Conservation (phyloP, 2,797 vertebrate species). For the Sciaenops ocellatus region DNA sequence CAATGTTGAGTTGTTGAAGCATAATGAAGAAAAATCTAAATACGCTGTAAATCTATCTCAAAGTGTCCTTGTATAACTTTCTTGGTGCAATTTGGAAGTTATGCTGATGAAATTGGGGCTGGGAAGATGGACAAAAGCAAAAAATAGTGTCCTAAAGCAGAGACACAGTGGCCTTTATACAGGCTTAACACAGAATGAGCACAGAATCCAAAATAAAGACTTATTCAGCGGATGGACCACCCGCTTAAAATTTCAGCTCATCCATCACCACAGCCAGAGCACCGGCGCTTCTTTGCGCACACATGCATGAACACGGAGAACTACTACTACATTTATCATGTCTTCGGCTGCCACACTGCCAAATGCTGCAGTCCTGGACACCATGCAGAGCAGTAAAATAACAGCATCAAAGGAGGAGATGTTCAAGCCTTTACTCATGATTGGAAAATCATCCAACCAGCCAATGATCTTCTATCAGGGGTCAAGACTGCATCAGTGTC, state of each 20-base stretch:
- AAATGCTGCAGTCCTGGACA: slow-evolving; percentile 35
- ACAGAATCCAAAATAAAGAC: slow-evolving; percentile 67
- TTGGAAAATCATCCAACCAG: slow-evolving; percentile 49
- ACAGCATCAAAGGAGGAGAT: slow-evolving; percentile 55
- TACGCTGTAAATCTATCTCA: background rate
- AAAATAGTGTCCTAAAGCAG: slow-evolving; percentile 6
- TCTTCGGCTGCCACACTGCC: slow-evolving; percentile 38
- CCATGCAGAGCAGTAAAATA: slow-evolving; percentile 47
- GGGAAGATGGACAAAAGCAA: background rate
- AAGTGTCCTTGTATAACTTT: background rate
- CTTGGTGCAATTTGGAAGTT: background rate
- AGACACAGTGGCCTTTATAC: slow-evolving; percentile 37
- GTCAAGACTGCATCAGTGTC: slow-evolving; percentile 22
- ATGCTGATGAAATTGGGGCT: background rate
- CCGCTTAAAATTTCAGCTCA: slow-evolving; percentile 74
- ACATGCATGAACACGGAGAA: slow-evolving; percentile 68
- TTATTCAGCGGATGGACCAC: slow-evolving; percentile 62
- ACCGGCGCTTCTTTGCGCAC: slow-evolving; percentile 56
- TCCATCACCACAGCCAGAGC: slow-evolving; percentile 71
- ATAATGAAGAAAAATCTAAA: background rate
- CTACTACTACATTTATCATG: slow-evolving; percentile 71
- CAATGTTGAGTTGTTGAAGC: background rate
- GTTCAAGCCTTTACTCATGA: slow-evolving; percentile 47
- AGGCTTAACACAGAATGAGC: slow-evolving; percentile 21
- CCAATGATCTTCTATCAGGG: slow-evolving; percentile 34